Evolutionary conservation across 2,888 invertebrate species (phyloP), one percentile per base, ranked within the genome.

Genomic region (Cantharis nigra): DNA sequence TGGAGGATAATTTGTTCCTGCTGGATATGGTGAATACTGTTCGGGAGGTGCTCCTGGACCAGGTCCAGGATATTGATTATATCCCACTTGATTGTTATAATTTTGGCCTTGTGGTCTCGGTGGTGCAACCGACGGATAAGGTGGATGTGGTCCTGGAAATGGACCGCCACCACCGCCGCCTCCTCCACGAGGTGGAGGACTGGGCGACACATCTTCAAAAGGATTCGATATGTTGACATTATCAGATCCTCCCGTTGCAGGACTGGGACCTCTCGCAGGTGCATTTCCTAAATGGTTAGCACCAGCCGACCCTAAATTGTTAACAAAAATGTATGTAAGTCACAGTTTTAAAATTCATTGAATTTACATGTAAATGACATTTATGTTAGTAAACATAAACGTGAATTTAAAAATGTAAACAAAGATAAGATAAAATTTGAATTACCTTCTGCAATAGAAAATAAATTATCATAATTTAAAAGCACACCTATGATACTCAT

Each of bases 161-260:
- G 87, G 87, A 77, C 87, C 87, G 7, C 28, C 28, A 30, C 28
- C 28, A 3, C 49, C 49, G 2, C 49, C 49, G n/a, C 49, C 13
- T 7, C 49, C 87, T 77, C 88, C 83, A 77, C 86, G 84, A 64
- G 84, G 85, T 79, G 88, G 86, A 78, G 88, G 88, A 82, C 88
- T 88, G 71, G 92, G 91, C 87, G 92, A 92, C 82, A 91, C 91
- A 91, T 95, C 95, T 90, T 95, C 95, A 91, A 95, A 95, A 84
- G 95, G 95, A 91, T 95, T 95, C 89, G 94, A 94, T 89, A 95
- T 94, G 92, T 92, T 95, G 88, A 95, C 93, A 91, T 95, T 95
- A 92, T 94, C 94, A 86, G 90, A 90, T 80, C 87, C 87, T 87
- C 89, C 90, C 84, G 87, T 87, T 81, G 88, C 87, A 84, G 88